These are phyloP conservation scores for Lacerta agilis DNA, from an alignment of 2,797 vertebrate species.

Conservation along the genomic window DNA sequence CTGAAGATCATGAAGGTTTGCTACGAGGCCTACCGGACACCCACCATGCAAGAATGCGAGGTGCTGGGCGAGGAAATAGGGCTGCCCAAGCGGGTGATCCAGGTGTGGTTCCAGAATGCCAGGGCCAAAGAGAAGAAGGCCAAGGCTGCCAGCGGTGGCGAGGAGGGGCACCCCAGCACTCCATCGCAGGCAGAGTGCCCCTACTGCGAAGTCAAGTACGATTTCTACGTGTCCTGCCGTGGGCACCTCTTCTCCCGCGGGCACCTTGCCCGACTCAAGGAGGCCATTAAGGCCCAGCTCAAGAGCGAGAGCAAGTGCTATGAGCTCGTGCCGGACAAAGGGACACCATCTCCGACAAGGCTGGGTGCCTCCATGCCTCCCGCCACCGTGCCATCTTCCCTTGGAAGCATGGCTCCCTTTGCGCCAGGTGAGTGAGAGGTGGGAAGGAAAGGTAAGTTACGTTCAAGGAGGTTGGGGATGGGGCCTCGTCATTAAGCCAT, in stretches of 20 bases:
- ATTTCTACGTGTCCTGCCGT: constrained; percentile 75
- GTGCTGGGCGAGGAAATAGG: constrained; percentile 89
- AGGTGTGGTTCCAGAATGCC: constrained; percentile 97
- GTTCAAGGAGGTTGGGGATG: not conserved
- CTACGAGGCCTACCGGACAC: constrained; percentile 92
- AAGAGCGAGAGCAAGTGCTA: constrained; percentile 76
- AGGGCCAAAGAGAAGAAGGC: constrained; percentile 93
- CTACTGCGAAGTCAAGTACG: constrained; percentile 75
- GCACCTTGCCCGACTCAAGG: constrained; percentile 76
- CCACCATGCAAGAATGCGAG: constrained; percentile 91
- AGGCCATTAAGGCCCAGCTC: constrained; percentile 74
- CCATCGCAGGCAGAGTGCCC: constrained; percentile 68
- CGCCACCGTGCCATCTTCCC: not conserved
- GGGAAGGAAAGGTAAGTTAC: not conserved
- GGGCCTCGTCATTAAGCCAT: not conserved
- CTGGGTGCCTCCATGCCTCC: constrained; percentile 11
- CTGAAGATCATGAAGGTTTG: constrained; percentile 93
- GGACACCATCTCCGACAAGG: constrained; percentile 44
- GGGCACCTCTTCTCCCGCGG: constrained; percentile 77
- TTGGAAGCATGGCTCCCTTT: constrained; percentile 70
- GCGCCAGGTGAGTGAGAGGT: constrained; percentile 55
- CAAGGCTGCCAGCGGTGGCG: constrained; percentile 62
- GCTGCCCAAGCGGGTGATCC: constrained; percentile 91
- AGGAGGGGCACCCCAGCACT: constrained; percentile 58
- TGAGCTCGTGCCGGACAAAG: constrained; percentile 66